Percentiles rank a stretch among this genome's conserved stretches.
These are phyloP conservation scores for Oncorhynchus clarkii DNA, from an alignment of 2,113 vertebrate genomes.

Conservation along the genomic window DNA sequence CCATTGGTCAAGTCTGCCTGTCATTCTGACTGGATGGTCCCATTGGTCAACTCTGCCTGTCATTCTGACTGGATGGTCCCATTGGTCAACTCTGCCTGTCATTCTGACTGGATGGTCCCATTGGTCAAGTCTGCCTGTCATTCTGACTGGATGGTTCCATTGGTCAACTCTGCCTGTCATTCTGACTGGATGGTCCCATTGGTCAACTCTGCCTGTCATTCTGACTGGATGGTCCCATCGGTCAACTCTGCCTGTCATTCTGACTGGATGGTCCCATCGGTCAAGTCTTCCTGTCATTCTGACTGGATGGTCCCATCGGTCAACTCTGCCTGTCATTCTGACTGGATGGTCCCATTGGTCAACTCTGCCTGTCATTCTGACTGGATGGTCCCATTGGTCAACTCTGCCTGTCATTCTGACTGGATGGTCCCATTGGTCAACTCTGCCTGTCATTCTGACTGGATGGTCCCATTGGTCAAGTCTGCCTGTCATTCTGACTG, in stretches of 20 bases:
- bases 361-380: constrained; percentile 15
- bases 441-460: no score
- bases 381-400: not conserved
- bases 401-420: not conserved
- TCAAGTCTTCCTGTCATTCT: constrained; percentile 51
- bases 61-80: constrained; percentile 41
- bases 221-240: constrained; percentile 43
- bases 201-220: constrained; percentile 48
- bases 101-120: constrained; percentile 42
- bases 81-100: constrained; percentile 48
- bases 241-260: constrained; percentile 50
- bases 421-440: no score
- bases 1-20: no score
- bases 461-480: no score
- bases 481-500: no score
- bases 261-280: constrained; percentile 37
- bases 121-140: constrained; percentile 48
- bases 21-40: constrained; percentile 6
- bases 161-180: constrained; percentile 47
- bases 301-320: constrained; percentile 43
- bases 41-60: constrained; percentile 49
- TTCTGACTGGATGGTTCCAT: constrained; percentile 44
- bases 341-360: no score
- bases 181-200: constrained; percentile 44
- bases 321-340: constrained; percentile 42